phyloP scores from a whole-genome alignment of 2,113 vertebrate species.

The Rhadina sibilatrix region DNA sequence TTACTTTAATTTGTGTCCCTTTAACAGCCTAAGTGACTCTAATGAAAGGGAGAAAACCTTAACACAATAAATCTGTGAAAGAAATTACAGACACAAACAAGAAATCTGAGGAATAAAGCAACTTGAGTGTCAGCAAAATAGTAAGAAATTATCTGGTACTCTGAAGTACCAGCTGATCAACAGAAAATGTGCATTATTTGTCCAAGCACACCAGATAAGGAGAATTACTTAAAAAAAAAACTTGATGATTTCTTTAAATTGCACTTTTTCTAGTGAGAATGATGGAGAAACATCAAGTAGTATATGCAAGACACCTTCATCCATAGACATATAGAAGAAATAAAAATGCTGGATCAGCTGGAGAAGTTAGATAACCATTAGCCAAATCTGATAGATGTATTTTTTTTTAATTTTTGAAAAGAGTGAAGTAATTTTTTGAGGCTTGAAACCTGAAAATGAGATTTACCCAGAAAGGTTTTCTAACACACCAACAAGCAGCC shows the following conservation, averaged over 20 bases:
- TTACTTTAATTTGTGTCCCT: conserved; percentile 48
- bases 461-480: background rate
- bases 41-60: conserved; percentile 33
- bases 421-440: background rate
- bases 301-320: background rate
- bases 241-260: background rate
- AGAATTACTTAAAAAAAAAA: background rate
- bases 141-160: background rate
- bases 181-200: background rate
- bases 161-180: background rate
- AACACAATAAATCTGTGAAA: background rate
- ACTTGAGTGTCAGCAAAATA: background rate
- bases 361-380: background rate
- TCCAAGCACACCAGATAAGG: background rate
- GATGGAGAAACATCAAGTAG: background rate
- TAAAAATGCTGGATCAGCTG: background rate
- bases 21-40: conserved; percentile 31
- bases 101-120: conserved; percentile 12
- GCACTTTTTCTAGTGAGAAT: background rate
- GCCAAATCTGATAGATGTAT: background rate
- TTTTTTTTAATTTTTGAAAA: background rate
- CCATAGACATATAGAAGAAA: background rate
- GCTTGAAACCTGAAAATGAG: background rate
- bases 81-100: conserved; percentile 21
- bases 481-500: background rate